Conservation (phyloP, 92 coral and sea anemone genomes). For the Zoanthus solanderi region DNA sequence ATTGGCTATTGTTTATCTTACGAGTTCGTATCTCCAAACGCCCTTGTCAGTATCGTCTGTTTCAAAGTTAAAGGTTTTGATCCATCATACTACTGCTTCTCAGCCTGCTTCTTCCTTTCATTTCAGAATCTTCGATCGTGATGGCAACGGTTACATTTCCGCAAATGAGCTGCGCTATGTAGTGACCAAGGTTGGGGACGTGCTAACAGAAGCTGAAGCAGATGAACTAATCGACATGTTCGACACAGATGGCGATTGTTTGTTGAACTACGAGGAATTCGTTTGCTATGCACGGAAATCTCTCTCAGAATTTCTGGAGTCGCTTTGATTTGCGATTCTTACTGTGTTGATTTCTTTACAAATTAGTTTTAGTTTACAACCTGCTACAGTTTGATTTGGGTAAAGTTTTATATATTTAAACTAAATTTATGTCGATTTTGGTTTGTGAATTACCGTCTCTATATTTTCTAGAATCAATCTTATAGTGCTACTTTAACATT, state of each 20-base stretch:
- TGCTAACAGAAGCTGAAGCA: conserved; percentile 73
- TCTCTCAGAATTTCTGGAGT: conserved; percentile 58
- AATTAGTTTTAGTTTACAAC: not conserved
- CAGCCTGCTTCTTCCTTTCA: not conserved
- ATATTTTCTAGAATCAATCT: no score
- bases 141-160: conserved; percentile 84
- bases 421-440: no score
- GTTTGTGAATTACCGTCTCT: no score
- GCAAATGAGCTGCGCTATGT: conserved; percentile 79
- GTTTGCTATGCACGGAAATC: conserved; percentile 74
- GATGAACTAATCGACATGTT: conserved; percentile 87
- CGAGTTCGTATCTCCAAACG: no score
- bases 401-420: no score
- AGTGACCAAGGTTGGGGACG: conserved; percentile 75
- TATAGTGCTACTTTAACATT: no score
- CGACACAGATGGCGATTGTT: conserved; percentile 84
- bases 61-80: no score
- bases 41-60: no score
- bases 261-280: conserved; percentile 83
- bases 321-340: conserved; percentile 19
- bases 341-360: not conserved
- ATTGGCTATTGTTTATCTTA: no score
- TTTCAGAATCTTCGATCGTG: conserved; percentile 85
- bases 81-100: no score
- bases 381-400: not conserved